Base-by-base conservation (phyloP, 2,113 vertebrate genomes). In the Zeus faber region DNA sequence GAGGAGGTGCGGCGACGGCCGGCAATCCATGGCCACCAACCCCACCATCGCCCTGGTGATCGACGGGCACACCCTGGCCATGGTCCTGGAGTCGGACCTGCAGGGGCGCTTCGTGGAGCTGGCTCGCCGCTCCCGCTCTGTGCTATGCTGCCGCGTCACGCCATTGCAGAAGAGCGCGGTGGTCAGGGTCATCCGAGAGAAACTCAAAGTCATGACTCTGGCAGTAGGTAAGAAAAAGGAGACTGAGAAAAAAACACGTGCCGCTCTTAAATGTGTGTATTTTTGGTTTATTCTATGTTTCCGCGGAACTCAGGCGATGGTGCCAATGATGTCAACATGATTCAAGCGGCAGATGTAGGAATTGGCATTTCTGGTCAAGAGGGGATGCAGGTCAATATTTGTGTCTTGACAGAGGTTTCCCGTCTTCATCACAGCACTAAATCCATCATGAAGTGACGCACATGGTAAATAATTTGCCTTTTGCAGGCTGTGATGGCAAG, bases 241-340 rank as follows among this genome's bases (percentile, higher is more conserved):
- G 27, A 5, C 9, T 24, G 14, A 10, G 37, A 17, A 11, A 16
- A 9, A 2, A 3, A 24, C 10, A 9, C 27, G 27, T 29, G 33
- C n/a, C 3, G 33, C 9, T 4, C 27, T 10, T 6, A 2, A 4
- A 14, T 37, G 33, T 37, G 33, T 17, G 2, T 16, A 13, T n/a
- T 5, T 6, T 8, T 7, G 20, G n/a, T 22, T 31, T 31, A 31
- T 20, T 40, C 23, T 4, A 17, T 27, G 21, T 45, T 18, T 20
- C 10, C 6, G 10, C 25, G 23, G 24, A 13, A 8, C 44, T 74
- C 58, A 99, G 96, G 96, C 64, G 96, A 99, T 20, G 96, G 96
- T 63, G 96, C 96, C 48, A 99, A 90, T 64, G 96, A 99, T 0
- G 95, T 98, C 2, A 95, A 93, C 72, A 98, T 99, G 96, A 98